Evolutionary conservation across 2,113 vertebrate species (phyloP).

Genomic region (Rhabdomys dilectus): DNA sequence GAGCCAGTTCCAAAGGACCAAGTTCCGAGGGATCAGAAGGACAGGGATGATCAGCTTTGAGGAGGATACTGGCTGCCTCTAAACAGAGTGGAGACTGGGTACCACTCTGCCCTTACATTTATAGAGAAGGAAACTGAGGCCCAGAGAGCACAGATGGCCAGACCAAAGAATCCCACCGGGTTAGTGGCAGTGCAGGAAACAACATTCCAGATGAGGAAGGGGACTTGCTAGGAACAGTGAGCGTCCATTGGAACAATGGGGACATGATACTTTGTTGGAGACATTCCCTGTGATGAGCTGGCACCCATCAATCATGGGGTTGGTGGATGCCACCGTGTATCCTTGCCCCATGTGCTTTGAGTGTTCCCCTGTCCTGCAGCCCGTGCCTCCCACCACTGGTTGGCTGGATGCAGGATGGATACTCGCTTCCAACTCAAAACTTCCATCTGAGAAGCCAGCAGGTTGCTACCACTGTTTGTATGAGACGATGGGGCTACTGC

Average conservation of each 20-base stretch:
- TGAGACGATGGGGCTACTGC: neutral
- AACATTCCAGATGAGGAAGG: neutral
- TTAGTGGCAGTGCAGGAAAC: neutral
- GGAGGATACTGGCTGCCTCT: neutral
- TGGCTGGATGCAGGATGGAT: neutral
- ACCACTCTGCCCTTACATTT: neutral
- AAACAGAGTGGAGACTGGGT: neutral
- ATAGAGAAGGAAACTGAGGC: neutral
- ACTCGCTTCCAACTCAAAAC: neutral
- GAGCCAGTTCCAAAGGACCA: neutral
- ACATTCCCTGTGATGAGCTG: neutral
- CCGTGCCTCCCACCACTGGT: neutral
- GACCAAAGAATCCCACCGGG: neutral
- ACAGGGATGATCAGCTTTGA: fast-evolving
- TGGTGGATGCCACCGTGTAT: fast-evolving
- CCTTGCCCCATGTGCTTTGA: neutral
- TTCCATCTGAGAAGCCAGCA: neutral
- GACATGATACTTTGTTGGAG: neutral
- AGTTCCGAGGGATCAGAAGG: neutral
- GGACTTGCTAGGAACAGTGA: neutral
- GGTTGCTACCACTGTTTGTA: neutral
- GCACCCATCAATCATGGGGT: fast-evolving
- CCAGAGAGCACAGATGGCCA: neutral
- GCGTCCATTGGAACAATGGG: neutral
- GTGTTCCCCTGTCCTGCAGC: neutral